phyloP scores from a whole-genome alignment of 2,113 vertebrate species.

The Hemiscyllium ocellatum region DNA sequence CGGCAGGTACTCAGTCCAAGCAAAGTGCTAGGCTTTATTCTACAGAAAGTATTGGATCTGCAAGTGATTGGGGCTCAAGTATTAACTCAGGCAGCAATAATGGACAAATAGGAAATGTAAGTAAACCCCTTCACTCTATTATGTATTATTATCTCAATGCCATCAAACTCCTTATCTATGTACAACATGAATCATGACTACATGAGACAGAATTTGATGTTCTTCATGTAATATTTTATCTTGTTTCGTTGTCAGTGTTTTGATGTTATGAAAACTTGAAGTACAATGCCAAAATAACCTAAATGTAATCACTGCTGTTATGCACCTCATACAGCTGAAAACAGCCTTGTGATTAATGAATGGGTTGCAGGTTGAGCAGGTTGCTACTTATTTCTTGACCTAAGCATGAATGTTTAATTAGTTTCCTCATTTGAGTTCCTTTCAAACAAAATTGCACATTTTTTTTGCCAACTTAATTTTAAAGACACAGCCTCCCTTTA shows the following conservation, averaged over 20 bases:
- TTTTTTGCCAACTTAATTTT: background rate
- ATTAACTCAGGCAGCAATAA: slow-evolving; percentile 59
- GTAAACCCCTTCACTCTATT: slow-evolving; percentile 47
- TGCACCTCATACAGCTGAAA: background rate
- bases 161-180: background rate
- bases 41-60: slow-evolving; percentile 59
- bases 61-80: slow-evolving; percentile 68
- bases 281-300: background rate
- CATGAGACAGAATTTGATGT: background rate
- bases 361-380: background rate
- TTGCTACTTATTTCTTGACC: background rate
- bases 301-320: background rate
- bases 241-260: background rate
- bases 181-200: background rate
- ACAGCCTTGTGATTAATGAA: background rate
- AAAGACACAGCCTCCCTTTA: background rate
- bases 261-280: background rate
- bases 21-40: slow-evolving; percentile 60
- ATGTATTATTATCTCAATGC: slow-evolving; percentile 34
- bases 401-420: background rate
- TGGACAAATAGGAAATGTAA: slow-evolving; percentile 68
- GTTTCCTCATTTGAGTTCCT: background rate
- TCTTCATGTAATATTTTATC: background rate
- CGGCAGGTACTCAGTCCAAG: slow-evolving; percentile 59
- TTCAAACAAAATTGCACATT: background rate